A percentile compares a stretch with the other conserved stretches of the same genome.
These are phyloP conservation scores for Erebia epiphron DNA, from an alignment of 2,888 invertebrate species.

Conservation along the genomic window DNA sequence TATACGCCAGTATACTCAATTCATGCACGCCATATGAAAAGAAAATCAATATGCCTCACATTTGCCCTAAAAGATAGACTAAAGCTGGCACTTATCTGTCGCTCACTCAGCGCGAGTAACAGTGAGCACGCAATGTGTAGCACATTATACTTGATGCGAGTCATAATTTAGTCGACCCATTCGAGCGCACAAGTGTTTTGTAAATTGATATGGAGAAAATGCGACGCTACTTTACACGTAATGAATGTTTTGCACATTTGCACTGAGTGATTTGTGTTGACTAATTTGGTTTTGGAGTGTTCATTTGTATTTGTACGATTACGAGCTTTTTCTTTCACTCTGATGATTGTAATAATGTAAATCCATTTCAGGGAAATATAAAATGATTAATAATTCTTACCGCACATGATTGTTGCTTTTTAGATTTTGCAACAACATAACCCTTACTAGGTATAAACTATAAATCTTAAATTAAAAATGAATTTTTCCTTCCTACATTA, in stretches of 20 bases:
- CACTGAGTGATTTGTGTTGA: conserved; percentile 19
- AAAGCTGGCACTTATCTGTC: conserved; percentile 36
- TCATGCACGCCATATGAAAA: no score
- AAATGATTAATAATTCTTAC: neutral
- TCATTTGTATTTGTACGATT: conserved; percentile 12
- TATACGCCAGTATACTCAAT: no score
- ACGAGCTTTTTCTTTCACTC: neutral
- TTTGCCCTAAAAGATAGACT: conserved; percentile 31
- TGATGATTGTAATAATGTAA: conserved; percentile 1
- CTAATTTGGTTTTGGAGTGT: conserved; percentile 19
- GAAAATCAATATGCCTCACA: conserved; percentile 19
- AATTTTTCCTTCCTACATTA: neutral
- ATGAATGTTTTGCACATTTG: conserved; percentile 28
- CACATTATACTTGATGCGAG: conserved; percentile 35
- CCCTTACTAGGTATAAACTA: no score
- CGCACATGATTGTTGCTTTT: neutral
- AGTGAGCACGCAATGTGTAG: conserved; percentile 34
- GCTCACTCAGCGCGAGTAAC: conserved; percentile 29
- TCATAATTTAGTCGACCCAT: conserved; percentile 37
- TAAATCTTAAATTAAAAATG: no score
- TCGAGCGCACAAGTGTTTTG: conserved; percentile 36
- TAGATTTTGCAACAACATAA: neutral
- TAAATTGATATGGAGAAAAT: conserved; percentile 37
- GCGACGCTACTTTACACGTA: conserved; percentile 27
- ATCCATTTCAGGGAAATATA: neutral